Percentiles rank a stretch among this genome's conserved stretches.
Evolutionary conservation across 2,888 invertebrate species (phyloP).

Genomic region (Tachystola acroxantha): DNA sequence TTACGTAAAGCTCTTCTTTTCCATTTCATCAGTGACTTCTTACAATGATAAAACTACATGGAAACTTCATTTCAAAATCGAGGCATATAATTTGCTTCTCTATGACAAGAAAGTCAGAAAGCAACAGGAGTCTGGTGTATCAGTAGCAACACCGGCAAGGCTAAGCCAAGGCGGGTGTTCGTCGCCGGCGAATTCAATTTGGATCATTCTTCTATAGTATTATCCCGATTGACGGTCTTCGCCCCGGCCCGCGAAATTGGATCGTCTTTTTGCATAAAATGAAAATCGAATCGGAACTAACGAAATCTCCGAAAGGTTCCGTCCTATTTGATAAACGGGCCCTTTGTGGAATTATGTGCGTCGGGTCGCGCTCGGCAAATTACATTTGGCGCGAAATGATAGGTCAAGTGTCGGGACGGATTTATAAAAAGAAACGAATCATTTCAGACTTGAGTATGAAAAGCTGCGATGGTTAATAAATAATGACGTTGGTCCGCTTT

Average conservation of each 20-base stretch:
- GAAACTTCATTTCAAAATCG: too few species aligned
- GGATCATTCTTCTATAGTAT: conserved; percentile 71
- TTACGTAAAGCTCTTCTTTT: too few species aligned
- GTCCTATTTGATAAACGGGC: conserved; percentile 33
- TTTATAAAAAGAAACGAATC: neutral
- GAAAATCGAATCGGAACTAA: conserved; percentile 69
- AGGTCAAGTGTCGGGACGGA: conserved; percentile 8
- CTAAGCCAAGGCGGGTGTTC: conserved; percentile 16
- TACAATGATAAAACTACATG: too few species aligned
- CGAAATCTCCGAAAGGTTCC: conserved; percentile 47
- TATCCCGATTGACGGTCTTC: conserved; percentile 62
- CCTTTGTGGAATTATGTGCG: conserved; percentile 41
- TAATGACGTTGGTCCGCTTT: too few species aligned
- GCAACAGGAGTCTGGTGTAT: too few species aligned
- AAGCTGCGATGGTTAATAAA: too few species aligned
- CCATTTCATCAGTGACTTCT: too few species aligned
- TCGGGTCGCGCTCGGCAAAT: conserved; percentile 14
- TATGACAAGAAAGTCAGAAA: too few species aligned
- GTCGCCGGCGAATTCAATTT: conserved; percentile 63
- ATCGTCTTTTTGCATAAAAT: conserved; percentile 73
- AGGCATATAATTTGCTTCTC: too few species aligned
- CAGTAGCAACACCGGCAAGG: conserved; percentile 6
- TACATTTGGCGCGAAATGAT: conserved; percentile 9
- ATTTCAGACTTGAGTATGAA: too few species aligned
- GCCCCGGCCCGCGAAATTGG: conserved; percentile 45